Base-by-base conservation (phyloP, 2,888 invertebrate species). In the Yponomeuta sedellus region DNA sequence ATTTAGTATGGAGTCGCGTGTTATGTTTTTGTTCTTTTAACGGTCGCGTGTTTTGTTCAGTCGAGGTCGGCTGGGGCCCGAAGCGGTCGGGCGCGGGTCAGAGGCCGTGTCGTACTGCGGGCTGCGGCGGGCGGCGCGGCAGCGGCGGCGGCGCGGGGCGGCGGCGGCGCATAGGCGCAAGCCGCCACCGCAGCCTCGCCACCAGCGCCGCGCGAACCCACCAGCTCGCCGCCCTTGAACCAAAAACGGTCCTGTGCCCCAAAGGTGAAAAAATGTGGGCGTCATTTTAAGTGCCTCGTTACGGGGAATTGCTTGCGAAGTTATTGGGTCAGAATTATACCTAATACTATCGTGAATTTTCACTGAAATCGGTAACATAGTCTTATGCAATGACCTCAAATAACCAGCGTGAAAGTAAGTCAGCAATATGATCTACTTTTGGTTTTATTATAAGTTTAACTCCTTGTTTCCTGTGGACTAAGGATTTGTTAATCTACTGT, bases 41-140 rank as follows among this genome's bases (percentile, higher is more conserved):
- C 12, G 56, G 57, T 56, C 28, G 56, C 64, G 64, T 57, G 64
- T 44, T 25, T 22, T 20, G 66, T 61, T 44, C 10, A 71, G 73
- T 72, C 81, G 81, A 82, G 80, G 80, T 82, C 82, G 22, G 57
- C 28, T 16, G 10, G 39, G 22, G 57, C 56, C 22, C 12, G 62
- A 64, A 34, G 64, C 64, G 67, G 66, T 61, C 61, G 64, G 61
- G 22, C 61, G 56, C 39, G 82, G 73, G 74, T 78, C 82, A 82
- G 80, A 76, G 77, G 81, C 82, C 83, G 83, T 87, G 87, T 85
- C 86, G 84, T 81, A 88, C 88, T 88, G 89, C 90, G 86, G 88
- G 74, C 75, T 69, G 74, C 74, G 73, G 77, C 67, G 80, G 82
- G 66, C 79, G 73, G 61, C 79, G 78, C 1, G 56, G 22, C 25